Percentiles rank a stretch among this genome's conserved stretches.
Evolutionary conservation across 2,888 invertebrate species (phyloP).

Genomic region (Poecilus cupreus): DNA sequence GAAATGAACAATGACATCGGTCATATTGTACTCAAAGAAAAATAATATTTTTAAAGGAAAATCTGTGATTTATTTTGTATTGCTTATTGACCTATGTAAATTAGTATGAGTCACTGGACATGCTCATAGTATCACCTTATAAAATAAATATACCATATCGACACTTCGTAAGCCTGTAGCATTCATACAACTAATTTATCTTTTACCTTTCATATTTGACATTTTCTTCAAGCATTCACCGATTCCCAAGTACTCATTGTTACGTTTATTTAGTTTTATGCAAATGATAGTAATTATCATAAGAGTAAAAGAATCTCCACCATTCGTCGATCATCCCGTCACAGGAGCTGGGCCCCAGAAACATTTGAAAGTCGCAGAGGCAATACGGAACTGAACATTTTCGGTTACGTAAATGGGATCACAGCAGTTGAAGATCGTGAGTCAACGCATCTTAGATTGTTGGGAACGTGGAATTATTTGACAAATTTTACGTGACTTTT

Average conservation of each 20-base stretch:
- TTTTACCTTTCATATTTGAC: slow-evolving; percentile 29
- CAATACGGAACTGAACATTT: slow-evolving; percentile 25
- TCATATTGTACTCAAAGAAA: no score
- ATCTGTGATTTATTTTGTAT: no score
- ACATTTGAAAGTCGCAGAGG: slow-evolving; percentile 14
- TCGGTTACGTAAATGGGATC: slow-evolving; percentile 33
- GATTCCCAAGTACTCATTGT: no score
- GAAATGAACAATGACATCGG: no score
- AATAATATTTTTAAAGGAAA: no score
- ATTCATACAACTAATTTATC: slow-evolving; percentile 7
- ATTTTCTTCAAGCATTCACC: slow-evolving; percentile 9
- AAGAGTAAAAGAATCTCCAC: not conserved
- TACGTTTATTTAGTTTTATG: slow-evolving; percentile 29
- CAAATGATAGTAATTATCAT: slow-evolving; percentile 29
- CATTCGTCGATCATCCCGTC: not conserved
- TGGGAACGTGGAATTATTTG: slow-evolving; percentile 21
- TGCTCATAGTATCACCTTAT: no score
- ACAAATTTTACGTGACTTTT: slow-evolving; percentile 23
- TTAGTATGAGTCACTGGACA: no score
- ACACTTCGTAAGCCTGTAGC: not conserved
- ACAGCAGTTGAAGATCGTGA: slow-evolving; percentile 16
- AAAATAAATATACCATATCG: no score
- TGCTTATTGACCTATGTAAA: no score
- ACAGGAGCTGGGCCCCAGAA: not conserved
- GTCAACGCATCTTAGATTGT: not conserved